Percentiles rank a stretch among this genome's conserved stretches.
Conservation (phyloP, 2,797 vertebrate species). For the Gymnocypris eckloni region DNA sequence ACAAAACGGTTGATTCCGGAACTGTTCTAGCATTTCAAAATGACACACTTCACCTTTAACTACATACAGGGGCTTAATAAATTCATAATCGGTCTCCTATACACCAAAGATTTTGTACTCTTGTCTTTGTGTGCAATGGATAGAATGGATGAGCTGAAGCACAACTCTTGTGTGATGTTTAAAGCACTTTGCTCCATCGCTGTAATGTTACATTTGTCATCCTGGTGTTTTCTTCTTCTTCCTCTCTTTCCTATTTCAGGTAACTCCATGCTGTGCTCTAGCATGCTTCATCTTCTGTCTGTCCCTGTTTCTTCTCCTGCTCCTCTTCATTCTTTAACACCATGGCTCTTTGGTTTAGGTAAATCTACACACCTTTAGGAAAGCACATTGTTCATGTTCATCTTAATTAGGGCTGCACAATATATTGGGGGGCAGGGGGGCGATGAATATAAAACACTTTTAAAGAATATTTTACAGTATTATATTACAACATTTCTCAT, state of each 20-base stretch:
- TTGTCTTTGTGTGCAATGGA: neutral
- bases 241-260: slow-evolving; percentile 41
- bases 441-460: neutral
- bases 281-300: slow-evolving; percentile 56
- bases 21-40: neutral
- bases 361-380: slow-evolving; percentile 34
- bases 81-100: neutral
- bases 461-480: neutral
- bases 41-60: neutral
- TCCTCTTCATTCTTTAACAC: slow-evolving; percentile 57
- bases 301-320: slow-evolving; percentile 57
- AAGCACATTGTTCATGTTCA: slow-evolving; percentile 2
- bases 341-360: slow-evolving; percentile 58
- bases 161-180: neutral
- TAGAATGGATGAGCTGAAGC: neutral
- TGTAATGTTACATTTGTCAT: slow-evolving; percentile 44
- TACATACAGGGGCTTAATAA: neutral
- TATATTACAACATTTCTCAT: neutral
- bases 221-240: slow-evolving; percentile 13
- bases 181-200: slow-evolving; percentile 10
- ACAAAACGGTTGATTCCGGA: neutral
- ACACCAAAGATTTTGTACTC: neutral
- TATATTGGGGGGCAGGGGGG: neutral
- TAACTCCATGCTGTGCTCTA: slow-evolving; percentile 54
- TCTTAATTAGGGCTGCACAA: neutral